These are phyloP conservation scores for Mus minutoides DNA, from an alignment of 2,797 vertebrate genomes.

Conservation along the genomic window DNA sequence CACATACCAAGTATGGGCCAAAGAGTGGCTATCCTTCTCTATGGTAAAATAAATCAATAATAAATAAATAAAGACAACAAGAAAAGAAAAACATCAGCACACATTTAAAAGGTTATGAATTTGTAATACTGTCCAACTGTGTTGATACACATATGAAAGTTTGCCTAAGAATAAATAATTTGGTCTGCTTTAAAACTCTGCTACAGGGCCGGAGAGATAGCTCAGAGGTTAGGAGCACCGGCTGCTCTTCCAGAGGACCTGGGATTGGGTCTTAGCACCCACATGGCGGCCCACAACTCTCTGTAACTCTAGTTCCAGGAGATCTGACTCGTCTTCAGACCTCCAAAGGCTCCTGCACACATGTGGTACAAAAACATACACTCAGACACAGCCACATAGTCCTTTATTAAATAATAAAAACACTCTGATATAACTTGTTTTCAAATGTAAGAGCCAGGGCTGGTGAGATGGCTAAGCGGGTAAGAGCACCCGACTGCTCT, in stretches of 20 bases:
- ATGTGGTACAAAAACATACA: background rate
- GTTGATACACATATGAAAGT: background rate
- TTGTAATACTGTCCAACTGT: background rate
- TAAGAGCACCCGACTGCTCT: no score
- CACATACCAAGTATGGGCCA: slow-evolving; percentile 10
- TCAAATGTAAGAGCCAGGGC: slow-evolving; percentile 41
- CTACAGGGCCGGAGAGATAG: background rate
- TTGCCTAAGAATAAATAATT: slow-evolving; percentile 24
- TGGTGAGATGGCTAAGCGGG: no score
- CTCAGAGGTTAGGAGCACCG: background rate
- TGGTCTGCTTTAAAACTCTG: slow-evolving; percentile 36
- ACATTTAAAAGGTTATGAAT: slow-evolving; percentile 46
- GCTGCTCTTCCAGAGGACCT: background rate
- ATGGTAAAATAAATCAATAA: background rate
- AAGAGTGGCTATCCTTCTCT: slow-evolving; percentile 7
- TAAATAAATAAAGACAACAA: background rate
- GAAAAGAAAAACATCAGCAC: slow-evolving; percentile 6
- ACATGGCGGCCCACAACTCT: background rate
- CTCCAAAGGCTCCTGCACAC: background rate
- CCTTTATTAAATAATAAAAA: background rate
- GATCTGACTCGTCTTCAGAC: background rate
- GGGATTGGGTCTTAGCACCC: background rate
- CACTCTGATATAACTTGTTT: slow-evolving; percentile 4
- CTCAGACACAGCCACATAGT: background rate
- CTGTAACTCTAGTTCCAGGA: background rate